Evolutionary conservation across 2,888 invertebrate species (phyloP), one percentile per base, ranked within the genome.

Genomic region (Ichneumon xanthorius): DNA sequence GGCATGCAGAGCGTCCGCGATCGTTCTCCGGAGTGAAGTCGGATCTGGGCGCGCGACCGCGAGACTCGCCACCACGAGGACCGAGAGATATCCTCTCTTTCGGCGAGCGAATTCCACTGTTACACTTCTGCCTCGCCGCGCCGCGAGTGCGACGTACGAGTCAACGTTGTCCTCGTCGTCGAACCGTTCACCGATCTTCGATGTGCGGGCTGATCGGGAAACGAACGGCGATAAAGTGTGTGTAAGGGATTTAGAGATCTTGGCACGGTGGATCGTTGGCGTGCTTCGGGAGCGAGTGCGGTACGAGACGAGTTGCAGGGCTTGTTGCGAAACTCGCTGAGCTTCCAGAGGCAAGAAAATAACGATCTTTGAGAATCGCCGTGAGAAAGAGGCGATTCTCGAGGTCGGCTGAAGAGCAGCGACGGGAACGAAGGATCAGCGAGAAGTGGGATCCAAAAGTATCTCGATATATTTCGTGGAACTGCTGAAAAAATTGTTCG

Each of bases 1-100:
- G 91, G 91, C 91, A 90, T 91, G 91, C 90, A 90, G 90, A 90
- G 87, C 90, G 90, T 89, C 87, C 89, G 85, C 82, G 86, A 82
- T 87, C 86, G 82, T 87, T 87, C 80, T 70, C 70, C 86, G 83
- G 82, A 85, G 86, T 85, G 82, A 87, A 85, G 82, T 85, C 70
- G 75, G 71, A 68, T 75, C 72, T 58, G 77, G 85, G 72, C 77
- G 65, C 82, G 75, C 75, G 83, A 61, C 70, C 82, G 75, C 68
- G 81, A 73, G 33, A 70, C 50, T 75, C 61, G 40, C 30, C 22
- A 48, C 82, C 81, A 82, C 83, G 85, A 83, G 85, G 77, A 84
- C 55, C 37, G 16, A 33, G 22, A 30, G 71, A 81, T 71, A 71
- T 80, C 80, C 83, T 85, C 80, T 84, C 86, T 19, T n/a, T 50